Base-by-base conservation (phyloP, 2,113 vertebrate genomes). In the Ivindomyrus marchei region DNA sequence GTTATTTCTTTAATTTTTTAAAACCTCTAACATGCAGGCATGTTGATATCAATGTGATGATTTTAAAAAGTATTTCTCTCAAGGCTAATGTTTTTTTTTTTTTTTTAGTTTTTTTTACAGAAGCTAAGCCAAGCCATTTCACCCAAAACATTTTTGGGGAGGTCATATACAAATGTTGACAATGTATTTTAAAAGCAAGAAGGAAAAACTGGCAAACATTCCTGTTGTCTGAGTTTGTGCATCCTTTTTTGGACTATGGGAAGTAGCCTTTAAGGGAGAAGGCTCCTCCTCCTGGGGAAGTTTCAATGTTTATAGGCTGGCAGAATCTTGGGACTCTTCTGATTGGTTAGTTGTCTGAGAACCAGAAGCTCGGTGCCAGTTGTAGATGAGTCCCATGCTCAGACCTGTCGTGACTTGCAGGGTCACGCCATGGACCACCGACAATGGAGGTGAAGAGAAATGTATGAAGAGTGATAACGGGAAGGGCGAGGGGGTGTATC, bases 11-110 rank as follows among this genome's bases (percentile, higher is more conserved):
- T 91, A 89, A 90, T 92, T 31, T 87, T 92, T 90, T 93, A 50
- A 93, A 93, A 92, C 0, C 88, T 92, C 92, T 95, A 97, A 97
- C 96, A 96, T 97, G 97, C 97, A 96, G 97, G 97, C 97, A 96
- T 97, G 96, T 97, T 96, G 95, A 95, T 93, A 92, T 91, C 90
- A 94, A 92, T 88, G 88, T 92, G 91, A 87, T 85, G 53, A 52
- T 83, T 45, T 90, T 70, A 13, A 31, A 24, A 87, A 58, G 87
- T 89, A 50, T 93, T 92, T 93, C 56, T 90, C 9, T 80, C 15
- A 19, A 80, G 36, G 74, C 74, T 80, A 80, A 39, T 42, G 56
- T 62, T 24, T 74, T 36, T 80, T 77, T 39, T 11, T 88, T 85
- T 84, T 24, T 90, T 90, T 15, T 87, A 1, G 91, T 80, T 42